Conservation (phyloP, 2,113 vertebrate genomes). For the Osmerus eperlanus region DNA sequence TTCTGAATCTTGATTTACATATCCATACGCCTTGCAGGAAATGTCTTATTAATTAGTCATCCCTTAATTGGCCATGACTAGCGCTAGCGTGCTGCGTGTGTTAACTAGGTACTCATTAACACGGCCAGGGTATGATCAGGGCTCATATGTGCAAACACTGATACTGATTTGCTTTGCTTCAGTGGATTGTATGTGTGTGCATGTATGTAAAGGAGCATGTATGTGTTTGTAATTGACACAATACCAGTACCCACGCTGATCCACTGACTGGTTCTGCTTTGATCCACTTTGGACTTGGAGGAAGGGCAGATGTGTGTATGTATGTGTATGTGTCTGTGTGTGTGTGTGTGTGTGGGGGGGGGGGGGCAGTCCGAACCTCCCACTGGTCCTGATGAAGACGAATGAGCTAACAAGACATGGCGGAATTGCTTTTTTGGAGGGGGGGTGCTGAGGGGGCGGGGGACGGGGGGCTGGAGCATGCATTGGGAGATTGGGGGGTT, state of each 20-base stretch:
- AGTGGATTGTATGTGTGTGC: conserved; percentile 8
- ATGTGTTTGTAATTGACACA: conserved; percentile 19
- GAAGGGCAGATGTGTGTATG: conserved; percentile 26
- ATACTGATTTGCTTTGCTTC: background rate
- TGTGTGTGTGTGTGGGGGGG: background rate
- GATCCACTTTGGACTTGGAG: conserved; percentile 65
- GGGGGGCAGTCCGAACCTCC: conserved; percentile 50
- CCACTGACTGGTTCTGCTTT: conserved; percentile 59
- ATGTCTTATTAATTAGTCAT: conserved; percentile 69
- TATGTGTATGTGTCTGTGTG: background rate
- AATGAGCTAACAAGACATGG: conserved; percentile 74
- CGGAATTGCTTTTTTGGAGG: conserved; percentile 66
- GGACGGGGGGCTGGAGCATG: background rate
- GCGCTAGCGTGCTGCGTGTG: conserved; percentile 47
- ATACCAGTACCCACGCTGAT: conserved; percentile 54
- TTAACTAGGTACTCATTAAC: conserved; percentile 53
- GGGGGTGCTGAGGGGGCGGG: conserved; percentile 24
- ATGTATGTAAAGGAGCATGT: conserved; percentile 13
- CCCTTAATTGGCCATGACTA: conserved; percentile 65
- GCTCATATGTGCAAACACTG: too few species aligned
- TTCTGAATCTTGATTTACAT: conserved; percentile 51
- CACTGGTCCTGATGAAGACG: conserved; percentile 69
- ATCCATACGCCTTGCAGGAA: conserved; percentile 66
- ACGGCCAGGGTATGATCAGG: conserved; percentile 35
- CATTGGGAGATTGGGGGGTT: conserved; percentile 22